Conservation (phyloP, 2,888 invertebrate genomes). For the Noctuana brunneofusca region DNA sequence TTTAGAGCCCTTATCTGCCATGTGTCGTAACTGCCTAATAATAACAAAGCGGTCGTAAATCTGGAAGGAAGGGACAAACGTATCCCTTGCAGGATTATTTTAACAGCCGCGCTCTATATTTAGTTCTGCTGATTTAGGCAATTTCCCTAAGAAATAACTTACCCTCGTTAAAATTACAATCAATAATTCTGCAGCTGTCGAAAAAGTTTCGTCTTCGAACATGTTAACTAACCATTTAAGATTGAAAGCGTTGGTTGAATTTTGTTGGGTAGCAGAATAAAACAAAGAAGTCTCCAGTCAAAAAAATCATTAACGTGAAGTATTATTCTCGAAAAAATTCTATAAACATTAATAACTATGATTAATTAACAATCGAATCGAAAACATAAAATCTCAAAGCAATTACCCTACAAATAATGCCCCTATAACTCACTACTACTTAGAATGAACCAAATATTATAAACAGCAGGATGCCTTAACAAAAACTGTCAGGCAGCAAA, state of each 20-base stretch:
- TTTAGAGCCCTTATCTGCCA: not conserved
- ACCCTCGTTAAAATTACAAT: constrained; percentile 20
- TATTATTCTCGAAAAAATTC: not conserved
- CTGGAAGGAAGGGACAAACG: not conserved
- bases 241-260: not conserved
- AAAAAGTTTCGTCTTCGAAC: not conserved
- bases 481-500: not conserved
- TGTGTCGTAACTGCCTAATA: not conserved
- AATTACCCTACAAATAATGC: not conserved
- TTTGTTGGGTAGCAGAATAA: not conserved
- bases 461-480: not conserved
- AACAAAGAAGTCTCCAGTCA: not conserved
- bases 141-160: constrained; percentile 20
- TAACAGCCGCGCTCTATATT: constrained; percentile 24
- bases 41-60: not conserved
- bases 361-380: not conserved
- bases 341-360: not conserved
- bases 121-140: constrained; percentile 10
- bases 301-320: not conserved
- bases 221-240: not conserved
- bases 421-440: not conserved
- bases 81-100: constrained; percentile 21
- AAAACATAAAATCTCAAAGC: not conserved
- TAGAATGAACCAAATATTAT: not conserved
- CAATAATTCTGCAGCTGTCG: constrained; percentile 25